phyloP scores from a whole-genome alignment of 2,888 invertebrate species.

The Chymomyza caudatula region DNA sequence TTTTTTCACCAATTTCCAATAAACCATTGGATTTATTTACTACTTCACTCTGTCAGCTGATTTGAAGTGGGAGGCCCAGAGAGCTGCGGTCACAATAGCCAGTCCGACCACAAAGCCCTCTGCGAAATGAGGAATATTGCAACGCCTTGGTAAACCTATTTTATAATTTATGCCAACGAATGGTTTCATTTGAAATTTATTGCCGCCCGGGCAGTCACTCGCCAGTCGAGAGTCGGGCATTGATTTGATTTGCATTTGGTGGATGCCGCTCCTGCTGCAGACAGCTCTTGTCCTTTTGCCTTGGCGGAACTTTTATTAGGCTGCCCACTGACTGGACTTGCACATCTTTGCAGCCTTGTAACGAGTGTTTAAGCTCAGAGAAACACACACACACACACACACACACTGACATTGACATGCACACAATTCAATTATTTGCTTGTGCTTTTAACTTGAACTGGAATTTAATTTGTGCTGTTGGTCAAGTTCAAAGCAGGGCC shows the following conservation, averaged over 20 bases:
- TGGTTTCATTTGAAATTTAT: constrained; percentile 42
- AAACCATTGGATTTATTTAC: constrained; percentile 28
- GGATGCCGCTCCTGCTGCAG: constrained; percentile 4
- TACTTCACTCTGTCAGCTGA: constrained; percentile 16
- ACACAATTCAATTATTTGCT: constrained; percentile 53
- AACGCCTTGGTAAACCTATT: constrained; percentile 53
- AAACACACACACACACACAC: neutral
- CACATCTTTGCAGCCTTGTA: constrained; percentile 32
- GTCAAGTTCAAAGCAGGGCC: constrained; percentile 32
- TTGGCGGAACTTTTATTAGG: neutral
- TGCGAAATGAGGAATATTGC: constrained; percentile 9
- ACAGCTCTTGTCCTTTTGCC: constrained; percentile 12
- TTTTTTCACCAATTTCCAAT: constrained; percentile 7
- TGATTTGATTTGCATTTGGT: constrained; percentile 34
- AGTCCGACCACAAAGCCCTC: neutral
- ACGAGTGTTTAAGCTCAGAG: constrained; percentile 52
- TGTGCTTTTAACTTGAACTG: constrained; percentile 33
- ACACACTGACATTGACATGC: neutral
- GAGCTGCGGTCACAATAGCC: constrained; percentile 1
- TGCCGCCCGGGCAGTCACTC: constrained; percentile 1
- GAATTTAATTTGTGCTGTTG: constrained; percentile 37
- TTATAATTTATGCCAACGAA: constrained; percentile 60
- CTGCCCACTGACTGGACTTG: too few relatives aligned
- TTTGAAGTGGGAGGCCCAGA: constrained; percentile 23
- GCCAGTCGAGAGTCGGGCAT: constrained; percentile 14